phyloP scores from a whole-genome alignment of 2,113 vertebrate species.

The Caretta caretta region DNA sequence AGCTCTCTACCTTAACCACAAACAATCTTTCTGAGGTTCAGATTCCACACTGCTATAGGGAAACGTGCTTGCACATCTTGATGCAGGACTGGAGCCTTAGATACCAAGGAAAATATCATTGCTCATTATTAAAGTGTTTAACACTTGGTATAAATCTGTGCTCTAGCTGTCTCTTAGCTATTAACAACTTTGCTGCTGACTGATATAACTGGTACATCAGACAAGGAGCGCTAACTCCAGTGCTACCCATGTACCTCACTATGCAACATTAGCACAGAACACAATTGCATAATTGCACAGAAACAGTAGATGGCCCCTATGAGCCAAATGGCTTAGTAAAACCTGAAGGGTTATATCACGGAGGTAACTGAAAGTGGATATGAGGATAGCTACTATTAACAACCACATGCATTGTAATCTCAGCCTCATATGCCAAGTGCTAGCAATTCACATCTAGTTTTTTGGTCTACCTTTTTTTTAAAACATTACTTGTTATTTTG shows the following conservation, averaged over 20 bases:
- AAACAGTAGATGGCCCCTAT: rapidly evolving
- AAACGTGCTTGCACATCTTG: neutral
- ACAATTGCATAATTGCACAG: neutral
- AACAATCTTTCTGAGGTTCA: neutral
- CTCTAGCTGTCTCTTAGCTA: neutral
- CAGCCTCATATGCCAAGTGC: neutral
- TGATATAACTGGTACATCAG: neutral
- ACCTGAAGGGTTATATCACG: neutral
- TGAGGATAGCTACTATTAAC: neutral
- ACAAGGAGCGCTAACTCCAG: neutral
- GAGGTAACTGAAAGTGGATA: neutral
- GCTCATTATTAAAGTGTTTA: neutral
- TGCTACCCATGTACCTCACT: neutral
- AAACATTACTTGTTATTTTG: neutral
- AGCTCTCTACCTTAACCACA: neutral
- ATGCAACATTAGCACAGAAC: neutral
- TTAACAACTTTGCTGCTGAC: neutral
- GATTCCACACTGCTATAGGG: neutral
- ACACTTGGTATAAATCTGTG: neutral
- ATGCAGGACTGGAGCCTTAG: neutral
- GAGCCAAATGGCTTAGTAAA: neutral
- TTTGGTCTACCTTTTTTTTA: neutral
- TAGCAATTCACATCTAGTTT: neutral
- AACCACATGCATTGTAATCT: neutral
- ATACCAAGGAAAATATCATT: neutral